phyloP scores from a whole-genome alignment of 2,113 vertebrate species.

The Mellivora capensis region DNA sequence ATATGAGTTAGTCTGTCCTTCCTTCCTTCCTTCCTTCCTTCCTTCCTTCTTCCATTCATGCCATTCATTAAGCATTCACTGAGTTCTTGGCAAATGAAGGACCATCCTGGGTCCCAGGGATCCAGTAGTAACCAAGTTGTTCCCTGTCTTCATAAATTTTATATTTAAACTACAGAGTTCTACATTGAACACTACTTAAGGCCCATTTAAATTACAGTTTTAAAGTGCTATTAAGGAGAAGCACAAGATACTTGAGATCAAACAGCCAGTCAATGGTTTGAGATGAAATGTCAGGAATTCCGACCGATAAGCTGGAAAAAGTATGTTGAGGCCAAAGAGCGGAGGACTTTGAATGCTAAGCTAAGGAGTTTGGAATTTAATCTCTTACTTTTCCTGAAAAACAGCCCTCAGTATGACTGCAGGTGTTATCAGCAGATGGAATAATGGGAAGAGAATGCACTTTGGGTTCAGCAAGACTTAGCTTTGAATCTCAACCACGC shows the following conservation, averaged over 20 bases:
- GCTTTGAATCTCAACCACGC: background rate
- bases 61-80: background rate
- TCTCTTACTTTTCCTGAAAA: slow-evolving; percentile 7
- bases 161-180: background rate
- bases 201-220: background rate
- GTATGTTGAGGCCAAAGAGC: background rate
- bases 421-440: background rate
- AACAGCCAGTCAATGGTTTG: background rate
- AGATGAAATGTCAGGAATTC: background rate
- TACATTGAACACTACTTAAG: background rate
- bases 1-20: no score
- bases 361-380: background rate
- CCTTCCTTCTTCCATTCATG: no score
- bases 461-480: background rate
- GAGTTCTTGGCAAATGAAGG: background rate
- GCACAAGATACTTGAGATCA: background rate
- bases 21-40: no score
- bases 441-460: background rate
- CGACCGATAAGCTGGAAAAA: background rate
- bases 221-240: background rate
- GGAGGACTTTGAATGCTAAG: background rate
- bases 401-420: background rate
- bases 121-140: background rate
- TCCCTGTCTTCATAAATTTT: background rate
- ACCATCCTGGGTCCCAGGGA: background rate